Percentiles rank a stretch among this genome's conserved stretches.
Evolutionary conservation across 2,797 vertebrate species (phyloP).

Genomic region (Pelodytes ibericus): DNA sequence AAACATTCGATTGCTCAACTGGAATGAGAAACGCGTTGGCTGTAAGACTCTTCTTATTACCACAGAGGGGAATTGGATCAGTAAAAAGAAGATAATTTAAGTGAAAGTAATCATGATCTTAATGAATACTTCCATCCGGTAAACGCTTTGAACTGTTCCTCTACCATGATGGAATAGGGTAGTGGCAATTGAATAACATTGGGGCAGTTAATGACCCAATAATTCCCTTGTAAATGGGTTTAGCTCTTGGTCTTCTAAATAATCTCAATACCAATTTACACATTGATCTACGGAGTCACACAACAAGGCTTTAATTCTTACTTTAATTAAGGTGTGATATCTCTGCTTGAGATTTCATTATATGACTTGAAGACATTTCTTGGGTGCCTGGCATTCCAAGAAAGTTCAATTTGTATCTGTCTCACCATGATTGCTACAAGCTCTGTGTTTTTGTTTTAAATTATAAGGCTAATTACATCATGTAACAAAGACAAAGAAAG

Average conservation of each 20-base stretch:
- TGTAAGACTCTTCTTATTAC: background rate
- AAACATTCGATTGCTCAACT: background rate
- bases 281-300: constrained; percentile 69
- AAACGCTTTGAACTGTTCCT: background rate
- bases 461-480: background rate
- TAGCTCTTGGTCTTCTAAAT: constrained; percentile 56
- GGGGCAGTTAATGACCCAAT: constrained; percentile 66
- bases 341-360: background rate
- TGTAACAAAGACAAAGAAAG: background rate
- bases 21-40: background rate
- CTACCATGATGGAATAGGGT: constrained; percentile 58
- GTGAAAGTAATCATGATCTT: background rate
- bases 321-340: constrained; percentile 13
- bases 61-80: background rate
- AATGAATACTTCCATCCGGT: background rate
- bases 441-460: background rate
- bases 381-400: background rate
- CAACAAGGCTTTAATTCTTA: constrained; percentile 56
- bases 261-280: constrained; percentile 58
- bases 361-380: background rate
- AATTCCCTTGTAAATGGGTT: constrained; percentile 68
- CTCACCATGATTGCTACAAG: background rate
- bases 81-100: background rate
- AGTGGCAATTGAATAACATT: constrained; percentile 60
- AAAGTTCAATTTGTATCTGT: background rate